A percentile compares a stretch with the other conserved stretches of the same genome.
These are phyloP conservation scores for Hydrochoerus hydrochaeris DNA, from an alignment of 2,113 vertebrate species.

Conservation along the genomic window DNA sequence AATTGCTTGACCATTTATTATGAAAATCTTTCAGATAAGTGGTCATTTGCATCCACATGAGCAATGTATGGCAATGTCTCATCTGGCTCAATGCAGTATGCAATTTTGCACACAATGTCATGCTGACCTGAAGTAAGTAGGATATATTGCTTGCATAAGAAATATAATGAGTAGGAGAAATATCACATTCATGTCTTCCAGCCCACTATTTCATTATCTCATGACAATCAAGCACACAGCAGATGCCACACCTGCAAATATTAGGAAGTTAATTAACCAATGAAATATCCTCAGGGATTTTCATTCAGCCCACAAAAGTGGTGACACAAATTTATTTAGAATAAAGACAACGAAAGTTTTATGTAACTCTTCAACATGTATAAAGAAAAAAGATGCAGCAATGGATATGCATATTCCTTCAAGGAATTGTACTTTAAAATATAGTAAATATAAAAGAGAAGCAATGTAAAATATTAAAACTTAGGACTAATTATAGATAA, in stretches of 20 bases:
- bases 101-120: slow-evolving; percentile 66
- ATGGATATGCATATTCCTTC: not conserved
- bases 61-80: slow-evolving; percentile 60
- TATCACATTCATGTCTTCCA: slow-evolving; percentile 5
- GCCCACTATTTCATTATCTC: slow-evolving; percentile 56
- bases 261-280: slow-evolving; percentile 81
- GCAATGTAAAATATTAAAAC: slow-evolving; percentile 67
- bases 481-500: slow-evolving; percentile 71
- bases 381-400: not conserved
- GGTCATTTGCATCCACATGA: slow-evolving; percentile 60
- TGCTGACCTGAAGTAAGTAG: slow-evolving; percentile 67
- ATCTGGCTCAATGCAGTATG: slow-evolving; percentile 43
- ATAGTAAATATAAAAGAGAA: slow-evolving; percentile 4
- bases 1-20: slow-evolving; percentile 75
- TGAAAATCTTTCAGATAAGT: slow-evolving; percentile 71
- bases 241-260: slow-evolving; percentile 69
- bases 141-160: slow-evolving; percentile 64
- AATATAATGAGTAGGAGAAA: slow-evolving; percentile 56
- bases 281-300: slow-evolving; percentile 53
- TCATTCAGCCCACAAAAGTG: slow-evolving; percentile 46
- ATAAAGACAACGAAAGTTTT: not conserved
- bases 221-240: slow-evolving; percentile 66
- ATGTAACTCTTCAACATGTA: not conserved
- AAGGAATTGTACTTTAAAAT: slow-evolving; percentile 48
- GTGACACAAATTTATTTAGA: slow-evolving; percentile 1